phyloP scores from a whole-genome alignment of 2,888 invertebrate genomes.

The Acheta domesticus region DNA sequence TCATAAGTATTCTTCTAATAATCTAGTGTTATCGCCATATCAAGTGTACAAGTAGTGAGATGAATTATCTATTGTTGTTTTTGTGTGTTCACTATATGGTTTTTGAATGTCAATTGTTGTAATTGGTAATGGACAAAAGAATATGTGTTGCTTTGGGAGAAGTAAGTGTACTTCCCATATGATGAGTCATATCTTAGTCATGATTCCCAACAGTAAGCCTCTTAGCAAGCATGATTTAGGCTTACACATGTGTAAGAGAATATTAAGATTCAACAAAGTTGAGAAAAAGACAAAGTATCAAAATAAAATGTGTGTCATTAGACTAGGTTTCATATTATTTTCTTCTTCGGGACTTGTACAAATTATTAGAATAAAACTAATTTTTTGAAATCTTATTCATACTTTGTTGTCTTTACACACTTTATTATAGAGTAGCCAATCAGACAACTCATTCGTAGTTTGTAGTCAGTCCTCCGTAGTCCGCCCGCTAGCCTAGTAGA shows the following conservation, averaged over 20 bases:
- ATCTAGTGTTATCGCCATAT: background rate
- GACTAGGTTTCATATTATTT: constrained; percentile 21
- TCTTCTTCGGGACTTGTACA: constrained; percentile 20
- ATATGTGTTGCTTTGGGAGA: background rate
- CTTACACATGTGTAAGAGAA: background rate
- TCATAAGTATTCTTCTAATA: constrained; percentile 11
- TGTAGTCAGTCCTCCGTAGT: constrained; percentile 27
- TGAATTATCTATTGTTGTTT: constrained; percentile 5
- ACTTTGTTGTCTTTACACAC: constrained; percentile 36
- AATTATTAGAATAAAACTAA: constrained; percentile 36
- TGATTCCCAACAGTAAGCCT: background rate
- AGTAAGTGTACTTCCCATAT: background rate
- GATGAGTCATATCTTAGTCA: background rate
- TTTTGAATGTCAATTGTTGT: background rate
- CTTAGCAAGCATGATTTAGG: background rate
- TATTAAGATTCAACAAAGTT: background rate
- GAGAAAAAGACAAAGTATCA: background rate
- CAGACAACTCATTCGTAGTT: constrained; percentile 26
- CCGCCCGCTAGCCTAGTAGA: background rate
- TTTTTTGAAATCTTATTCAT: constrained; percentile 36
- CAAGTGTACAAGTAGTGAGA: constrained; percentile 6
- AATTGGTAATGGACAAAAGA: constrained; percentile 4
- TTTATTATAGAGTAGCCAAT: constrained; percentile 11
- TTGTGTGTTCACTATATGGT: background rate
- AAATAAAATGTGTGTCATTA: constrained; percentile 3